Base-by-base conservation (phyloP, 1,140 invertebrate species). In the Tribolium castaneum region DNA sequence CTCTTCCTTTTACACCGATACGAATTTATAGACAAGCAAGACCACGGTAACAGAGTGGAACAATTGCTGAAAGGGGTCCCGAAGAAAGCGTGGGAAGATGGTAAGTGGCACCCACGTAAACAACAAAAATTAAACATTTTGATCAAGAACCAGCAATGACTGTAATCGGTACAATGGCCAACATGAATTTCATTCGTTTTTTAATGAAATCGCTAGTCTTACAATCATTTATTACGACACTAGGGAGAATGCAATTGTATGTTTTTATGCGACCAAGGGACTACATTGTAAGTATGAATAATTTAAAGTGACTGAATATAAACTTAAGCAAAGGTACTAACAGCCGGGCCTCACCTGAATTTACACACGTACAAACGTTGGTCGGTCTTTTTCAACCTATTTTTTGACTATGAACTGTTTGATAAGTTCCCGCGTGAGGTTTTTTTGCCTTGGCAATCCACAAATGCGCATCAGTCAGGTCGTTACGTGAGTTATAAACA, bases 381-480 rank as follows among this genome's bases (percentile, higher is more conserved):
- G 52, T 73, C 74, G 6, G 78, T 84, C 14, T 62, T 86, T 14
- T 83, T 81, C 16, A 77, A 84, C 14, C 35, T 83, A 25, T 84
- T 85, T 56, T 82, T 85, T 66, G 78, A 85, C 16, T 56, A 51
- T 76, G 71, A 83, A 59, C 25, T 86, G 7, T 35, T 86, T 9
- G 78, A 84, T 1, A 83, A 83, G 77, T 84, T 83, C 78, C 80
- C 82, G 1, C 79, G 83, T 54, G 66, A 81, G 45, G 80, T 80
- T 6, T 86, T 86, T 80, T 19, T 86, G 6, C 85, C 85, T 10
- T 86, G 84, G 84, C 78, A 84, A 71, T 80, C 72, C 7, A 3
- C 1, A 59, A 30, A 54, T 50, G n/a, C n/a, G n/a, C n/a, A n/a
- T 13, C 45, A 10, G 13, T 16, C 19, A 34, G 6, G 70, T 14